These are phyloP conservation scores for Hylomyscus alleni DNA, from an alignment of 2,797 vertebrate species.

Conservation along the genomic window DNA sequence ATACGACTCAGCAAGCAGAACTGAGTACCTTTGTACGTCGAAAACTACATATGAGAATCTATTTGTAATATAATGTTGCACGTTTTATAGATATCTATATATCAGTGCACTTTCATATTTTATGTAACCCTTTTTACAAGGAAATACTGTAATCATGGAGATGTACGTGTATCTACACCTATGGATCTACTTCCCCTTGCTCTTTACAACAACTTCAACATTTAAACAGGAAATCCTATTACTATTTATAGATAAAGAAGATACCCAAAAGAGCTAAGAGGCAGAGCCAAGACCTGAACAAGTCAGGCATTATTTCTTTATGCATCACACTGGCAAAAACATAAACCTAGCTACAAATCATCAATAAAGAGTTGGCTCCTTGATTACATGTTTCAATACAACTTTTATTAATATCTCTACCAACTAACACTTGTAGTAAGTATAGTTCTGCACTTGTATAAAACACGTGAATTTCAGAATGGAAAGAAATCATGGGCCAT, in stretches of 20 bases:
- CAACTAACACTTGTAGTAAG: conserved; percentile 48
- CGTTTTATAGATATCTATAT: not conserved
- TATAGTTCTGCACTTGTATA: not conserved
- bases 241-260: conserved; percentile 18
- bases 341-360: conserved; percentile 35
- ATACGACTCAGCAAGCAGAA: conserved; percentile 4
- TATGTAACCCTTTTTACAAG: not conserved
- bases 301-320: not conserved
- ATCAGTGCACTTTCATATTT: not conserved
- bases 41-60: conserved; percentile 53
- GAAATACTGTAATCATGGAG: not conserved
- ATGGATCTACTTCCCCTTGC: not conserved
- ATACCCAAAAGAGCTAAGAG: conserved; percentile 3
- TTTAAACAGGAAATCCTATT: conserved; percentile 45
- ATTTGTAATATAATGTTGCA: not conserved
- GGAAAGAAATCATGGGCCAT: not conserved
- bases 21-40: not conserved
- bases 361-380: conserved; percentile 38
- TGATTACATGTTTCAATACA: conserved; percentile 49
- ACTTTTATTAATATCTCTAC: conserved; percentile 44
- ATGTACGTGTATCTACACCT: not conserved
- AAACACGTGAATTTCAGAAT: conserved; percentile 32
- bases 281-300: conserved; percentile 17
- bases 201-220: conserved; percentile 39
- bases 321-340: conserved; percentile 49